A percentile compares a stretch with the other conserved stretches of the same genome.
Conservation (phyloP, 2,113 vertebrate genomes). For the Neomonachus schauinslandi region DNA sequence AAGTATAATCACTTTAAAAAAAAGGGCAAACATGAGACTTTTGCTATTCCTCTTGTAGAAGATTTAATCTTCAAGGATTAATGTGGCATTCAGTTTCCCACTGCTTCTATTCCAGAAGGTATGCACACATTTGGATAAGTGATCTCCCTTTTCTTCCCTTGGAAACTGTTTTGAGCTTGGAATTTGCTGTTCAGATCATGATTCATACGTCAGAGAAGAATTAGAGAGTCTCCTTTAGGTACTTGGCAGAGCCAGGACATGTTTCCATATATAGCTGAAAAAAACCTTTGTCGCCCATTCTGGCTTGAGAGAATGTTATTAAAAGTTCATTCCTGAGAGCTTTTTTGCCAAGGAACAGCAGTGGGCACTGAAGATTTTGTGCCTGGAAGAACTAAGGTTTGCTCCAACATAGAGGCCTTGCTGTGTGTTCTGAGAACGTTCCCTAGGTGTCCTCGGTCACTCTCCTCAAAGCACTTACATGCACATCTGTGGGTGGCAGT, state of each 20-base stretch:
- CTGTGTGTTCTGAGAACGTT: neutral
- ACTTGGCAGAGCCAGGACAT: slow-evolving; percentile 61
- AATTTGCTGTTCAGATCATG: slow-evolving; percentile 69
- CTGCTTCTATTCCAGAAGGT: slow-evolving; percentile 59
- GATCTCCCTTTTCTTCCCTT: neutral
- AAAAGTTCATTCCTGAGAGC: slow-evolving; percentile 58
- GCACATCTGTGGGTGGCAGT: neutral
- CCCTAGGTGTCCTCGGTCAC: neutral
- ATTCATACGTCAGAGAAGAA: slow-evolving; percentile 70
- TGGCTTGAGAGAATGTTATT: slow-evolving; percentile 60
- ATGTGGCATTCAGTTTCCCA: slow-evolving; percentile 53
- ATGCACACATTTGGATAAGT: slow-evolving; percentile 57
- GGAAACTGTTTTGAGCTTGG: slow-evolving; percentile 53
- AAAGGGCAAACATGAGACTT: neutral
- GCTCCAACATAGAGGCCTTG: neutral
- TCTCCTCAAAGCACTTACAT: neutral
- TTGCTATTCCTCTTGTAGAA: neutral
- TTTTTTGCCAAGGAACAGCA: slow-evolving; percentile 23
- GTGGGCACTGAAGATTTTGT: neutral
- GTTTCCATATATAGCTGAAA: slow-evolving; percentile 64
- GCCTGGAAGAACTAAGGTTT: neutral
- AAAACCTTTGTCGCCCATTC: slow-evolving; percentile 67
- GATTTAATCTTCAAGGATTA: slow-evolving; percentile 53
- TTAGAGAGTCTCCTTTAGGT: slow-evolving; percentile 66
- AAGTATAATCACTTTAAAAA: neutral